Evolutionary conservation across 1,140 invertebrate genomes (phyloP).

Genomic region (Phenacoccus solenopsis): DNA sequence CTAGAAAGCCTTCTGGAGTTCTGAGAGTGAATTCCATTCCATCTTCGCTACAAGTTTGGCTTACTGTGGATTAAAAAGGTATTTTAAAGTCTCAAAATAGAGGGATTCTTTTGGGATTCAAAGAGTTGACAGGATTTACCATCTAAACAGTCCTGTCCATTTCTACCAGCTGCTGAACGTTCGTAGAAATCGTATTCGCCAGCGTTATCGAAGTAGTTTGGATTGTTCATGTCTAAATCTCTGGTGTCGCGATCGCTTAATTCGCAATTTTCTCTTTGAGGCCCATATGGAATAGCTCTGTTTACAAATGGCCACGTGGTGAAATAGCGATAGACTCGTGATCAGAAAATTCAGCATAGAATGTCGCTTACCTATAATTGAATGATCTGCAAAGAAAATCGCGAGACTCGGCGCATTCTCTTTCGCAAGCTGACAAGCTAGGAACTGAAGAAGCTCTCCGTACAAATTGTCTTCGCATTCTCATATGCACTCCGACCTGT

Average conservation of each 20-base stretch:
- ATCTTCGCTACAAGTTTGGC: conserved; percentile 80
- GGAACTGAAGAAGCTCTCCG: conserved; percentile 56
- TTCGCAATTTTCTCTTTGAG: conserved; percentile 73
- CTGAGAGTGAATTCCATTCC: conserved; percentile 85
- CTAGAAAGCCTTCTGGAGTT: conserved; percentile 75
- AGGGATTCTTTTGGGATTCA: neutral
- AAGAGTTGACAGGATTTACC: conserved; percentile 40
- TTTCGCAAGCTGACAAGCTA: conserved; percentile 60
- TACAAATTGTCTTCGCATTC: conserved; percentile 65
- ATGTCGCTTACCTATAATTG: conserved; percentile 54
- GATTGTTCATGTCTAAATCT: conserved; percentile 70
- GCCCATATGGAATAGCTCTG: conserved; percentile 44
- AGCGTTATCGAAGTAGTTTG: conserved; percentile 65
- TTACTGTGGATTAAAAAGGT: conserved; percentile 46
- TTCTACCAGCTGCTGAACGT: conserved; percentile 51
- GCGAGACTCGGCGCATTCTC: conserved; percentile 64
- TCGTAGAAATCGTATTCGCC: conserved; percentile 82
- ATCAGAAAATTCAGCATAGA: no score
- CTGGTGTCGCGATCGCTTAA: conserved; percentile 71
- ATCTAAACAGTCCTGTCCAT: conserved; percentile 61
- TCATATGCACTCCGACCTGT: conserved; percentile 55
- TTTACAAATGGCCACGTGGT: conserved; percentile 20
- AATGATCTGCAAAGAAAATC: conserved; percentile 80
- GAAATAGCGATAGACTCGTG: no score
- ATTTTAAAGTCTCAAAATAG: neutral